These are phyloP conservation scores for Adelges cooleyi DNA, from an alignment of 1,140 invertebrate genomes.

Conservation along the genomic window DNA sequence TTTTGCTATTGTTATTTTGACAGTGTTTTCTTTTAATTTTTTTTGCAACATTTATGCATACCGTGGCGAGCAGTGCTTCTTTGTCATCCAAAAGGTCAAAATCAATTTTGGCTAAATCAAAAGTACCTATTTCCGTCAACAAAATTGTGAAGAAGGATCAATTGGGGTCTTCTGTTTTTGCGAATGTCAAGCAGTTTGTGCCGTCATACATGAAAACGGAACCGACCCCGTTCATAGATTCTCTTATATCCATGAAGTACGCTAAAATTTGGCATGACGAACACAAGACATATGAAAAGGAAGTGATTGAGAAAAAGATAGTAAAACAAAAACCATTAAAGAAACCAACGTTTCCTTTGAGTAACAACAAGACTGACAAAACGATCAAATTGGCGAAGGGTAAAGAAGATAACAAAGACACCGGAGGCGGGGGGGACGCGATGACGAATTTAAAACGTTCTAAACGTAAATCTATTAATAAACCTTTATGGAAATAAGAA, in stretches of 20 bases:
- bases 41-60: too few relatives aligned
- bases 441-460: too few relatives aligned
- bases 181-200: background rate
- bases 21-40: too few relatives aligned
- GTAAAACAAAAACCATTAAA: background rate
- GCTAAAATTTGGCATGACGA: conserved; percentile 5
- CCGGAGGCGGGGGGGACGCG: too few relatives aligned
- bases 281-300: background rate
- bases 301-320: background rate
- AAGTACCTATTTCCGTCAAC: background rate
- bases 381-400: too few relatives aligned
- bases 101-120: too few relatives aligned
- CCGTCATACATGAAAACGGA: background rate
- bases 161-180: background rate
- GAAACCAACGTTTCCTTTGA: background rate
- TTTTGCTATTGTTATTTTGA: too few relatives aligned
- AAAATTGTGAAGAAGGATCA: background rate
- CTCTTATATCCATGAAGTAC: background rate
- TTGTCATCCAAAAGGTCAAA: too few relatives aligned
- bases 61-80: too few relatives aligned
- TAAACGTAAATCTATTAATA: too few relatives aligned
- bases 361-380: background rate
- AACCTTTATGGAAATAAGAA: too few relatives aligned
- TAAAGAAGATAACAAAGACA: too few relatives aligned
- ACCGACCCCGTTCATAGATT: background rate